phyloP scores from a whole-genome alignment of 1,140 invertebrate species.

The Sipha flava region DNA sequence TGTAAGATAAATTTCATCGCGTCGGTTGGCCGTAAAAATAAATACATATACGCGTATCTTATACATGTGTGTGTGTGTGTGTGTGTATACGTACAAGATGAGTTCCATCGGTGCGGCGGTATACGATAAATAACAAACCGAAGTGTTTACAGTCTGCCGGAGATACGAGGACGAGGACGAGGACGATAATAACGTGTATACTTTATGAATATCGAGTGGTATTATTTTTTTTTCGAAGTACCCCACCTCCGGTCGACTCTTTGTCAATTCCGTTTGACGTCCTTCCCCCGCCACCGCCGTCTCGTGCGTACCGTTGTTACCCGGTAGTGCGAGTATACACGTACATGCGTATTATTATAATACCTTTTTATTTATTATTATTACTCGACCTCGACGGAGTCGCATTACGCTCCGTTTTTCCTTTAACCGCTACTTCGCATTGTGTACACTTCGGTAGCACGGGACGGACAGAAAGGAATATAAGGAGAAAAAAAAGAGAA shows the following conservation, averaged over 20 bases:
- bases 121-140: neutral
- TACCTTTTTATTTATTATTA: no score
- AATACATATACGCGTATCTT: no score
- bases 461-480: no score
- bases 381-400: no score
- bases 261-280: neutral
- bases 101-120: neutral
- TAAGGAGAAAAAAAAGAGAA: no score
- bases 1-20: neutral
- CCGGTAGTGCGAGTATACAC: neutral
- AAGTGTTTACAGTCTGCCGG: conserved; percentile 21
- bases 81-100: no score
- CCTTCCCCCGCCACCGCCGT: neutral
- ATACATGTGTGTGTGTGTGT: no score
- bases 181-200: neutral
- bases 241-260: neutral
- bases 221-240: conserved; percentile 9
- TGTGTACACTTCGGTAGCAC: no score
- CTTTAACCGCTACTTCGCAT: no score
- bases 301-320: neutral
- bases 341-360: neutral
- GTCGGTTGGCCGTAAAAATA: neutral
- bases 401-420: no score
- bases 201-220: conserved; percentile 2
- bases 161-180: neutral